Conservation (phyloP, 2,888 invertebrate genomes). For the Iphiclides podalirius region DNA sequence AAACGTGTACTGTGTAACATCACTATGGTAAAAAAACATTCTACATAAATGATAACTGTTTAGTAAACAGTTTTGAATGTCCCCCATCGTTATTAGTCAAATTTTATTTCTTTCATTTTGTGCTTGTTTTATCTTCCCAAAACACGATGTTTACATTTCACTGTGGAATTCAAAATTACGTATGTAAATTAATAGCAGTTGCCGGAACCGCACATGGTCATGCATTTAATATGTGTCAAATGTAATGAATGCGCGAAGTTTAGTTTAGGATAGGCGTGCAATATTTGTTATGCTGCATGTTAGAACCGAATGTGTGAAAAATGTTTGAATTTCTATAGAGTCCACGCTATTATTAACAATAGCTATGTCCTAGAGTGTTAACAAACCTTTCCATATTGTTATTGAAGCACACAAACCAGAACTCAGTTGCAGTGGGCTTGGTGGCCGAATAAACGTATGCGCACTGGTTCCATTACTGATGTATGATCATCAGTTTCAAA, state of each 20-base stretch:
- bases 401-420: too few relatives aligned
- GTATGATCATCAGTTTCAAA: too few relatives aligned
- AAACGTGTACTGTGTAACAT: too few relatives aligned
- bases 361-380: too few relatives aligned
- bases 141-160: slow-evolving; percentile 6
- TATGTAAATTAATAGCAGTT: slow-evolving; percentile 22
- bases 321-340: neutral
- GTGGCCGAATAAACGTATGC: too few relatives aligned
- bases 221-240: slow-evolving; percentile 23
- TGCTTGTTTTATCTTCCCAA: slow-evolving; percentile 4
- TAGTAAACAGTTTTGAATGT: neutral
- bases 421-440: too few relatives aligned
- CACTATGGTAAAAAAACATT: too few relatives aligned
- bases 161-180: slow-evolving; percentile 6
- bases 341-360: neutral
- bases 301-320: slow-evolving; percentile 10
- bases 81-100: neutral
- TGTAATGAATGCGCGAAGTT: slow-evolving; percentile 12
- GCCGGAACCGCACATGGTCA: slow-evolving; percentile 15
- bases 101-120: neutral
- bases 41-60: too few relatives aligned
- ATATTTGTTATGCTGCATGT: slow-evolving; percentile 28
- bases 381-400: too few relatives aligned
- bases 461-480: too few relatives aligned
- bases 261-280: slow-evolving; percentile 1